Evolutionary conservation across 2,113 vertebrate species (phyloP).

Genomic region (Marmota flaviventris): DNA sequence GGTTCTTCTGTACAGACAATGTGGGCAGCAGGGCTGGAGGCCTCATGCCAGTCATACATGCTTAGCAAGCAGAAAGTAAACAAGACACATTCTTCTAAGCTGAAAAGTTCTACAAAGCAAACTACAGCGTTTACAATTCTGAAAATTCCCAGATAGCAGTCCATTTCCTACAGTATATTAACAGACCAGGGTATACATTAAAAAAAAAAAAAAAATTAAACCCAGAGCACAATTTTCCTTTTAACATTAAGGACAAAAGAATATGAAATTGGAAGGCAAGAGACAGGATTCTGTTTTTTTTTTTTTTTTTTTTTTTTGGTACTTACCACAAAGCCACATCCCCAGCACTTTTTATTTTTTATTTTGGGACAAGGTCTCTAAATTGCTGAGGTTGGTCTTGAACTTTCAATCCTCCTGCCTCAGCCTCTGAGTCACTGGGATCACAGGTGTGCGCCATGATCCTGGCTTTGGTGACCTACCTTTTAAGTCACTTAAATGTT

Average conservation of each 20-base stretch:
- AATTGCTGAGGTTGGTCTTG: not conserved
- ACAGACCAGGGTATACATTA: not conserved
- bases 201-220: conserved; percentile 58
- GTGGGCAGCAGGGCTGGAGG: not conserved
- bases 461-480: not conserved
- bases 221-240: not conserved
- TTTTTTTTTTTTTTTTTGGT: too few species aligned
- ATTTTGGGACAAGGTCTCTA: not conserved
- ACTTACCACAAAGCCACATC: too few species aligned
- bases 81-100: conserved; percentile 62
- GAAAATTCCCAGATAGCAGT: conserved; percentile 26
- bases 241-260: conserved; percentile 50
- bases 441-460: not conserved
- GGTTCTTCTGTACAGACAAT: not conserved
- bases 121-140: conserved; percentile 33
- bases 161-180: conserved; percentile 42
- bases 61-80: conserved; percentile 70
- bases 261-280: not conserved
- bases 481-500: conserved; percentile 43
- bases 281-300: not conserved
- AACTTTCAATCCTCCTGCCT: not conserved
- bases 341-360: too few species aligned
- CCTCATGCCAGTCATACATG: not conserved
- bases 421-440: not conserved
- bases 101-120: conserved; percentile 57